Conservation (phyloP, 2,113 vertebrate species). For the Phalacrocorax brasilianus region DNA sequence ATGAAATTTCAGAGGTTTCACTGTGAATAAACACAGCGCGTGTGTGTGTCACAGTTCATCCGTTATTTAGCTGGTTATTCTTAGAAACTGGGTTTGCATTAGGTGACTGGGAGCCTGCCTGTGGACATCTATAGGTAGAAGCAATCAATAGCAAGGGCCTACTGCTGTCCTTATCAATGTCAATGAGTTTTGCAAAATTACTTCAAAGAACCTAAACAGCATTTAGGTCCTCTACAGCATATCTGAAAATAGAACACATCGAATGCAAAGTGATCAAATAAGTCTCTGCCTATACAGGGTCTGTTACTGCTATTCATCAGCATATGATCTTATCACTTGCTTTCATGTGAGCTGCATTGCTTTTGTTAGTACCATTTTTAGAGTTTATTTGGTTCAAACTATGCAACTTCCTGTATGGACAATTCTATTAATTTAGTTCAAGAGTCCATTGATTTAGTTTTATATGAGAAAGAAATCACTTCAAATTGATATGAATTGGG, state of each 20-base stretch:
- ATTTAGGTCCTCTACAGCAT: background rate
- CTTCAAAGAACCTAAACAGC: background rate
- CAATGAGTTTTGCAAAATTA: background rate
- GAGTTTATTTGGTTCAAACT: background rate
- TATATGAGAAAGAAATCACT: background rate
- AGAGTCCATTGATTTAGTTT: background rate
- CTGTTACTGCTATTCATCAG: background rate
- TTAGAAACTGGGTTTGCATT: background rate
- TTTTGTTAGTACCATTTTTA: background rate
- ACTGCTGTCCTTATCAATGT: background rate
- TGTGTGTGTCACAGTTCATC: background rate
- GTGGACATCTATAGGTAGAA: background rate
- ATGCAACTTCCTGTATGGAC: background rate
- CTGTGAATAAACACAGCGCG: background rate
- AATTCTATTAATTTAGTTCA: background rate
- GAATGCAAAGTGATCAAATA: background rate
- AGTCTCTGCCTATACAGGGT: background rate
- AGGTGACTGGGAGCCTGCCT: background rate
- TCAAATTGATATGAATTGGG: background rate
- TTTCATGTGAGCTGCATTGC: background rate
- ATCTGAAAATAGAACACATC: background rate
- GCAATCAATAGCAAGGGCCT: background rate
- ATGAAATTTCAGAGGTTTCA: background rate
- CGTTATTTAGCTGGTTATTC: constrained; percentile 14
- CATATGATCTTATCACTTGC: background rate